Percentiles rank a stretch among this genome's conserved stretches.
phyloP scores from a whole-genome alignment of 2,888 invertebrate species.

The Eupithecia pulchellata region DNA sequence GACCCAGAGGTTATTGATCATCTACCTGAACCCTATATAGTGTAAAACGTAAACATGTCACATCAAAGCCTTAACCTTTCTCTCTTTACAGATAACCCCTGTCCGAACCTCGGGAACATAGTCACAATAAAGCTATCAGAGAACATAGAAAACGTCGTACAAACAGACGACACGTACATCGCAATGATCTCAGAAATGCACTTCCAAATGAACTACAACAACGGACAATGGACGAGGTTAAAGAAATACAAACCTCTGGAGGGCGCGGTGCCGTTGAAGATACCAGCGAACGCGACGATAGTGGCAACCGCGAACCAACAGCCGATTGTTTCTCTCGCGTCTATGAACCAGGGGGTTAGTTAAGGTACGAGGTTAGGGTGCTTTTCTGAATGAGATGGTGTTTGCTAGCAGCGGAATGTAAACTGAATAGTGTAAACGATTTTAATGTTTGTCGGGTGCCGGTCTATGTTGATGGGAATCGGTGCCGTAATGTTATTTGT shows the following conservation, averaged over 20 bases:
- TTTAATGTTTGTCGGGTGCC: background rate
- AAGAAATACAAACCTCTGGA: slow-evolving; percentile 94
- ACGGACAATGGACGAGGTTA: slow-evolving; percentile 97
- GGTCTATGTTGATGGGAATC: background rate
- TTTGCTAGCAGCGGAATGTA: background rate
- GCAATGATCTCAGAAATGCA: slow-evolving; percentile 96
- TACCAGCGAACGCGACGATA: slow-evolving; percentile 72
- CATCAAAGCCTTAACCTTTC: too few species aligned
- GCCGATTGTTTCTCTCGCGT: slow-evolving; percentile 73
- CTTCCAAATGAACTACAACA: slow-evolving; percentile 99
- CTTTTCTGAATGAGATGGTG: background rate
- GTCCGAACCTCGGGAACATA: slow-evolving; percentile 98
- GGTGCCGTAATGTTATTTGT: background rate
- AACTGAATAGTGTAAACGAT: background rate
- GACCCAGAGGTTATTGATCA: too few species aligned
- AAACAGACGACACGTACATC: slow-evolving; percentile 92
- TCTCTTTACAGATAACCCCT: slow-evolving; percentile 95
- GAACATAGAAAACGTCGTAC: slow-evolving; percentile 93
- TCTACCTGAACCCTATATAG: too few species aligned
- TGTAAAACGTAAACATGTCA: too few species aligned
- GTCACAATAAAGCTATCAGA: slow-evolving; percentile 98
- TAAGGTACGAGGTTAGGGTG: slow-evolving; percentile 47
- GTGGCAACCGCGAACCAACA: slow-evolving; percentile 75
- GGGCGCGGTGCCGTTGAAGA: slow-evolving; percentile 78
- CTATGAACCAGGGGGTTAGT: slow-evolving; percentile 72